Conservation (phyloP, 2,113 vertebrate species). For the Nicator chloris region DNA sequence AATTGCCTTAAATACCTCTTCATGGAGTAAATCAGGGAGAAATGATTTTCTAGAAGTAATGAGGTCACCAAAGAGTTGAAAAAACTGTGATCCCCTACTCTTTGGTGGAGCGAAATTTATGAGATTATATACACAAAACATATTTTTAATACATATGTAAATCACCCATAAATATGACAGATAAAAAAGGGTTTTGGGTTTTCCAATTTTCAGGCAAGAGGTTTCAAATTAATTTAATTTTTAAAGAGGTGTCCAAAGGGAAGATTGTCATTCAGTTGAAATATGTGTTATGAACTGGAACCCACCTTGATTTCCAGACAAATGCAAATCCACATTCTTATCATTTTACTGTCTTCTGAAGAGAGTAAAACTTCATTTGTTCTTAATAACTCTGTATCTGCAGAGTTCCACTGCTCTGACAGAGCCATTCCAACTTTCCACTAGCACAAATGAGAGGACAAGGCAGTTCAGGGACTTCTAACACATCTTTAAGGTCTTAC, state of each 20-base stretch:
- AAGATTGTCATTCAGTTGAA: not conserved
- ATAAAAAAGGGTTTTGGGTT: not conserved
- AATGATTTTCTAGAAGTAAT: not conserved
- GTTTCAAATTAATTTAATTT: not conserved
- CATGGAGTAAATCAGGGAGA: not conserved
- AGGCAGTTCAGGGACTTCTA: not conserved
- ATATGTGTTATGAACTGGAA: not conserved
- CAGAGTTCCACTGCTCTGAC: not conserved
- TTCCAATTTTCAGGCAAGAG: not conserved
- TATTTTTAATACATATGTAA: not conserved
- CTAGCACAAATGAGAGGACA: not conserved
- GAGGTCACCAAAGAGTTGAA: not conserved
- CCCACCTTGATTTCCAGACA: not conserved
- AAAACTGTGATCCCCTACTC: not conserved
- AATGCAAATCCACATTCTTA: not conserved
- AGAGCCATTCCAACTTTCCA: not conserved
- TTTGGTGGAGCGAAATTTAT: not conserved
- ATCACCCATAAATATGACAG: not conserved
- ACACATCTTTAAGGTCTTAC: not conserved
- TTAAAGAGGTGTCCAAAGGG: not conserved
- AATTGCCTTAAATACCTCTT: not conserved
- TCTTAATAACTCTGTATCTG: not conserved
- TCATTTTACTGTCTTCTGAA: not conserved
- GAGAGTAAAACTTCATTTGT: not conserved
- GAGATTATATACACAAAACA: not conserved